Base-by-base conservation (phyloP, 1,140 invertebrate species). In the Hestina assimilis region DNA sequence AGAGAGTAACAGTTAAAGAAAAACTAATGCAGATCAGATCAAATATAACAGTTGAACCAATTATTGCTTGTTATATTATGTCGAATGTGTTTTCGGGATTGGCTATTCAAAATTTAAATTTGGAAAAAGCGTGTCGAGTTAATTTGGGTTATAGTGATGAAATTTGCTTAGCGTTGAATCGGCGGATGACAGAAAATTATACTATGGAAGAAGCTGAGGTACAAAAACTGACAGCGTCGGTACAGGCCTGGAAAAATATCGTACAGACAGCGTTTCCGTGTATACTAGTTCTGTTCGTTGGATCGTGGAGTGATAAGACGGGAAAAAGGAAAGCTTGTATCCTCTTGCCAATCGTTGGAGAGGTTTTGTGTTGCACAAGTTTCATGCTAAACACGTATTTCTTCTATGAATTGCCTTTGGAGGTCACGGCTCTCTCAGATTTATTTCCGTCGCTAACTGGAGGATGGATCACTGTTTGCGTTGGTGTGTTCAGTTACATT, bases 81-180 rank as follows among this genome's bases (percentile, higher is more conserved):
- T 90, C 91, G 3, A 90, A 89, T 74, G 89, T 91, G n/a, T 89
- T 92, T 69, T 87, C 89, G 2, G 85, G 80, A 58, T 71, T 91
- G 14, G 90, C 90, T 29, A 87, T 89, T 23, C 90, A 91, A 70
- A 91, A 92, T 78, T 74, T 93, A 53, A 90, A 90, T 66, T 84
- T 92, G 52, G 91, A 92, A 69, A 92, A 92, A 68, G 90, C 91
- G 6, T 93, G 92, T 72, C 81, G 91, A 35, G 90, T 93, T 8
- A 92, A 92, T 68, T 69, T 92, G 41, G 83, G 80, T 1, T 90
- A 91, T 29, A 83, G 87, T 61, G 81, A 87, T 42, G 88, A 90
- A 57, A 82, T 90, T 46, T 92, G 92, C 63, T 87, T 89, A 50
- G 89, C 89, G 9, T 65, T 93, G n/a, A 87, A 89, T 15, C 75